Evolutionary conservation across 1,140 invertebrate species (phyloP).

Genomic region (Liolophura sinensis): DNA sequence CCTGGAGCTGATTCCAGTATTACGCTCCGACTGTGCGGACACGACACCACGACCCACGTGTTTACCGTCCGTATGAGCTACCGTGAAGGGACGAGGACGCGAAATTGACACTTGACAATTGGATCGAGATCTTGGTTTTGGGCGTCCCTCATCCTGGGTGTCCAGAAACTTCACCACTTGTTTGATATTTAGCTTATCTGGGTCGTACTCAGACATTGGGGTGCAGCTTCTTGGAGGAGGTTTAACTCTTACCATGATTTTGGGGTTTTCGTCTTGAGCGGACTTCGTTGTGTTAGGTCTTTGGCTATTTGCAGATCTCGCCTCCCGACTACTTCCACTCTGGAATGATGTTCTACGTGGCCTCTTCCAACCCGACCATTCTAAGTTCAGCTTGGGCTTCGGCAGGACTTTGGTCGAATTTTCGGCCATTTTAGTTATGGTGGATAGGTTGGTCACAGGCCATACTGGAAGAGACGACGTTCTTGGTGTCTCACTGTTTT

Average conservation of each 20-base stretch:
- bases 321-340: too few relatives aligned
- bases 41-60: slow-evolving; percentile 5
- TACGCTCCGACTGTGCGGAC: slow-evolving; percentile 9
- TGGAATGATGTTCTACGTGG: too few relatives aligned
- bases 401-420: too few relatives aligned
- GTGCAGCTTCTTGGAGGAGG: slow-evolving; percentile 41
- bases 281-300: too few relatives aligned
- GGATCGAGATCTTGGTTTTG: neutral
- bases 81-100: slow-evolving; percentile 2
- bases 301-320: too few relatives aligned
- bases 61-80: neutral
- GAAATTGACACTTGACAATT: neutral
- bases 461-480: too few relatives aligned
- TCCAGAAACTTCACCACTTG: slow-evolving; percentile 37
- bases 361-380: too few relatives aligned
- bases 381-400: too few relatives aligned
- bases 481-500: too few relatives aligned
- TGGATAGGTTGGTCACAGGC: too few relatives aligned
- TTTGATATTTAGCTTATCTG: slow-evolving; percentile 47
- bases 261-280: too few relatives aligned
- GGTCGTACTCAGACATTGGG: slow-evolving; percentile 43
- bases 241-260: slow-evolving; percentile 30
- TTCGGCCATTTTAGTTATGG: too few relatives aligned
- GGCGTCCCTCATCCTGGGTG: neutral
- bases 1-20: neutral